A percentile compares a stretch with the other conserved stretches of the same genome.
These are phyloP conservation scores for Aporophyla lueneburgensis DNA, from an alignment of 2,888 invertebrate genomes.

Conservation along the genomic window DNA sequence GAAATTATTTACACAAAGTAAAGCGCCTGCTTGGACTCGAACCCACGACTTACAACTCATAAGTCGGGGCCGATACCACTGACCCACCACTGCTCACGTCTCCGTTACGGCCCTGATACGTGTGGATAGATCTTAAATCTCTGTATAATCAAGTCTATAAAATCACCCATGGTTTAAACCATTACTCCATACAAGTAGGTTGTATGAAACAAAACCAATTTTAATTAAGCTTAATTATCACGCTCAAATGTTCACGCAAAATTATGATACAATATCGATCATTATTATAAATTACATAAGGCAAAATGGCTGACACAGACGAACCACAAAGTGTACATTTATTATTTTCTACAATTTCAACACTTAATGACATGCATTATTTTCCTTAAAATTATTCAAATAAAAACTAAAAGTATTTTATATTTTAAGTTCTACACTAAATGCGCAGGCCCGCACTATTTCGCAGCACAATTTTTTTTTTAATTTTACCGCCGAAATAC, in stretches of 20 bases:
- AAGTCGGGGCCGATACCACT: no score
- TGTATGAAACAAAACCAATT: constrained; percentile 14
- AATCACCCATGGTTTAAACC: neutral
- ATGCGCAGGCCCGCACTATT: constrained; percentile 32
- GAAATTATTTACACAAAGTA: no score
- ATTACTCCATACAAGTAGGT: constrained; percentile 5
- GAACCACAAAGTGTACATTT: constrained; percentile 37
- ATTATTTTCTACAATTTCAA: constrained; percentile 53
- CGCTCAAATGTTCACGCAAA: constrained; percentile 16
- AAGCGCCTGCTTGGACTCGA: no score
- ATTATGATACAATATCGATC: constrained; percentile 3
- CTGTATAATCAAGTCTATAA: neutral
- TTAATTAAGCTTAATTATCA: constrained; percentile 12
- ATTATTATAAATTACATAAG: constrained; percentile 56
- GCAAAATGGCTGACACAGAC: constrained; percentile 60
- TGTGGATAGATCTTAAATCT: neutral
- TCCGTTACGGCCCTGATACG: no score
- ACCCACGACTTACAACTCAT: no score
- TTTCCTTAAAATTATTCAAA: constrained; percentile 55
- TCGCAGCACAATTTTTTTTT: constrained; percentile 13
- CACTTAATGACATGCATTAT: constrained; percentile 52
- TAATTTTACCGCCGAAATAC: constrained; percentile 28
- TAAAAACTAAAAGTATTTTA: constrained; percentile 33
- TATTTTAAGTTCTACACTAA: constrained; percentile 41
- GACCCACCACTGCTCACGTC: no score